Evolutionary conservation across 2,888 invertebrate genomes (phyloP), one percentile per base, ranked within the genome.

Genomic region (Cataglyphis altisquamis): DNA sequence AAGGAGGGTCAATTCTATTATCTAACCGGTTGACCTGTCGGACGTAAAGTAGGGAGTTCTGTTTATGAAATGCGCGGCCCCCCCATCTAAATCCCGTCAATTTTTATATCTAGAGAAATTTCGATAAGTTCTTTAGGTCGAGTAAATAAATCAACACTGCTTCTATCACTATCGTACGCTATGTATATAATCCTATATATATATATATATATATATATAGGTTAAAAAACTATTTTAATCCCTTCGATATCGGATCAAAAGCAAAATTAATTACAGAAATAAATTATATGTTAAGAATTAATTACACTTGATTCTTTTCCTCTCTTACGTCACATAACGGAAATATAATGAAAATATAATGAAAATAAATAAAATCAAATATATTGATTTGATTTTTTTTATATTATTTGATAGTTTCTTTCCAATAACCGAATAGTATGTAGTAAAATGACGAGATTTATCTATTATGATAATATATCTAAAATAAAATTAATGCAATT

Each of bases 21-120:
- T 92, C 91, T 90, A 85, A 84, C 90, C 89, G 89, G 86, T 89
- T 87, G 86, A 86, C 86, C 88, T 87, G 89, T 77, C 86, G 82
- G 36, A 70, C 78, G 86, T 90, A 92, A 92, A 93, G 92, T 91
- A 91, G 90, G 87, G 91, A 92, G 91, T 91, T 86, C 84, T 92
- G 91, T 92, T 88, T 90, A 91, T 91, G 91, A 92, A 92, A 90
- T 52, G 48, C 91, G 90, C 91, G 90, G 90, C 72, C 29, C 87
- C 89, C 88, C 90, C 87, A 92, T 91, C 90, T 91, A 88, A 83
- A 85, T 87, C 90, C 91, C 89, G 91, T 91, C 91, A 88, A 91
- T 90, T 90, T 86, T 88, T 75, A 74, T 89, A 87, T 88, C 86
- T 86, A 84, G 78, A 81, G 84, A 84, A 86, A 74, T 39, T 64